A percentile compares a stretch with the other conserved stretches of the same genome.
Conservation (phyloP, 1,140 invertebrate genomes). For the Macrobrachium rosenbergii region DNA sequence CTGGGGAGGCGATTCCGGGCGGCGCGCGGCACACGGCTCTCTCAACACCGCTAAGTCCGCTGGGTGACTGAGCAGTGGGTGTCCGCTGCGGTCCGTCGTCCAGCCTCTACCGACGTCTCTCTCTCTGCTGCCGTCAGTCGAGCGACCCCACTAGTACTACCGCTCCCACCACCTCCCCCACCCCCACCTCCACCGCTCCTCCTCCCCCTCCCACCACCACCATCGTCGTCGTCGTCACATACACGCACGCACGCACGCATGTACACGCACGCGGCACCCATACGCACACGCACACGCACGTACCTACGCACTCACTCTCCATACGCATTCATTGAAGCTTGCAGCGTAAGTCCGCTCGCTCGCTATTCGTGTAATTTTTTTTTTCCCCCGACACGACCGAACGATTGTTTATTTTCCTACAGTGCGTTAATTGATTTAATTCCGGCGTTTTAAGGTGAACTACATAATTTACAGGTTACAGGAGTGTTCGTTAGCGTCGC, state of each 20-base stretch:
- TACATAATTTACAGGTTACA: too few species aligned
- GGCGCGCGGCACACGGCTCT: slow-evolving; percentile 32
- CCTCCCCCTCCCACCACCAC: background rate
- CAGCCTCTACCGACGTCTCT: slow-evolving; percentile 24
- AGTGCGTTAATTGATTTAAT: too few species aligned
- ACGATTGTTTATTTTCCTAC: too few species aligned
- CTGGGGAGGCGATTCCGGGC: slow-evolving; percentile 52
- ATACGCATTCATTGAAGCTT: background rate
- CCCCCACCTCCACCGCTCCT: background rate
- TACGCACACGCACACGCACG: background rate
- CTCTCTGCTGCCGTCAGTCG: background rate
- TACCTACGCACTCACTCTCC: background rate
- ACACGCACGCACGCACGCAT: slow-evolving; percentile 1
- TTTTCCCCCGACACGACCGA: too few species aligned
- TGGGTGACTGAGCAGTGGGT: slow-evolving; percentile 58
- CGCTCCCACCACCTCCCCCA: background rate
- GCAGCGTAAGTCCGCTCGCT: too few species aligned
- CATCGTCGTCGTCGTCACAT: background rate
- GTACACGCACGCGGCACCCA: background rate
- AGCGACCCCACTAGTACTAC: background rate
- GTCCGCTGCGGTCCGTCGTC: slow-evolving; percentile 32
- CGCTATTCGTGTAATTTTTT: too few species aligned
- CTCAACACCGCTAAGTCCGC: slow-evolving; percentile 49
- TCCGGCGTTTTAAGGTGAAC: too few species aligned
- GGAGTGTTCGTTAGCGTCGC: too few species aligned